Percentiles rank a stretch among this genome's conserved stretches.
These are phyloP conservation scores for Aphelenchoides besseyi DNA, from an alignment of 1,140 invertebrate species.

Conservation along the genomic window DNA sequence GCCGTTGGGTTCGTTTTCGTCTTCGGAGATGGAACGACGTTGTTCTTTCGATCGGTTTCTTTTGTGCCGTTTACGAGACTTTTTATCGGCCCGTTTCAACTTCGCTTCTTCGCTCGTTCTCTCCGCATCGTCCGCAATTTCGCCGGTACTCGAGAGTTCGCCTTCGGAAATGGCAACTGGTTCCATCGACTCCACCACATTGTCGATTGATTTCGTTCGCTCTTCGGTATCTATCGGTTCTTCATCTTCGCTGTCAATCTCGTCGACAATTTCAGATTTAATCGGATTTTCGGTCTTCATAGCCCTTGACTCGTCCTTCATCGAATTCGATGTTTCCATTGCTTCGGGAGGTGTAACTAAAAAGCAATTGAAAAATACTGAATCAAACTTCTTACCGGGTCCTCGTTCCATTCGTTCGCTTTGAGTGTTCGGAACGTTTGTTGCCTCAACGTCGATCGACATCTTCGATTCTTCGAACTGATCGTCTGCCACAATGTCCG, in stretches of 20 bases:
- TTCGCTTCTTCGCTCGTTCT: neutral
- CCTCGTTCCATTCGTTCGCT: neutral
- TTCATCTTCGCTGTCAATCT: neutral
- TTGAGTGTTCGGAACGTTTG: too few relatives aligned
- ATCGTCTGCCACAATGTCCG: neutral
- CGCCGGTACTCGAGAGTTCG: neutral
- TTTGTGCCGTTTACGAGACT: neutral
- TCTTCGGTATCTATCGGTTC: neutral
- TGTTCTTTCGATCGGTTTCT: too few relatives aligned
- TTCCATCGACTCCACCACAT: neutral
- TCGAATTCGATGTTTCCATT: neutral
- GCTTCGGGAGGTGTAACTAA: neutral
- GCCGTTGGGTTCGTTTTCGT: neutral
- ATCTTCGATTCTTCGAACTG: neutral
- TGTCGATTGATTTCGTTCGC: too few relatives aligned
- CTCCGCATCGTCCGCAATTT: neutral
- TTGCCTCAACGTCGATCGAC: neutral
- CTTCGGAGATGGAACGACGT: too few relatives aligned
- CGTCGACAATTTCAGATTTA: neutral
- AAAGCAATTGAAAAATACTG: neutral
- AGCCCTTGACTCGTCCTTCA: neutral
- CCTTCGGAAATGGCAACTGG: neutral
- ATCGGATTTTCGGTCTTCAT: neutral
- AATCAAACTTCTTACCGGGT: neutral
- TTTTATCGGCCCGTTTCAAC: neutral